phyloP scores from a whole-genome alignment of 1,140 invertebrate species.

The Drosophila fuyamai region DNA sequence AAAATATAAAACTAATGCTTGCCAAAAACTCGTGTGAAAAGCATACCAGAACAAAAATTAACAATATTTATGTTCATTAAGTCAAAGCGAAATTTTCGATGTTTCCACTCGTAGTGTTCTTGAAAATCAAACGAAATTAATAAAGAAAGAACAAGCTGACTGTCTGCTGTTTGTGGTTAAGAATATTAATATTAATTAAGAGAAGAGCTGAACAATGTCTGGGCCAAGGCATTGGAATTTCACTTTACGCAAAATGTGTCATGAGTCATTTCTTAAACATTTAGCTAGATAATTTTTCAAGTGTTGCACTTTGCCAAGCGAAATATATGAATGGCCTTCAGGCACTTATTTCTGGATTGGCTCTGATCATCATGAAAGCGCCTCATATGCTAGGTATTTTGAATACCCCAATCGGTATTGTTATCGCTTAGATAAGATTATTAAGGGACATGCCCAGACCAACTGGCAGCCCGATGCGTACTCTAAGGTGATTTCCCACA shows the following conservation, averaged over 20 bases:
- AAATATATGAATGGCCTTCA: conserved; percentile 15
- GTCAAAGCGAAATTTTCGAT: conserved; percentile 37
- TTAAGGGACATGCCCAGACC: conserved; percentile 11
- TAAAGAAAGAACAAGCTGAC: background rate
- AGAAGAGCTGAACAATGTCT: conserved; percentile 33
- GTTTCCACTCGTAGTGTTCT: conserved; percentile 44
- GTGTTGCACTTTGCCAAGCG: conserved; percentile 2
- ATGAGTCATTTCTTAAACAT: conserved; percentile 34
- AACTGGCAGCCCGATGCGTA: conserved; percentile 26
- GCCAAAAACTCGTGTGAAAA: conserved; percentile 37
- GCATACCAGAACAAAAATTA: conserved; percentile 21
- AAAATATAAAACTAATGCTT: background rate
- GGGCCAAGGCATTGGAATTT: conserved; percentile 55
- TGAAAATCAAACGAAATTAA: conserved; percentile 43
- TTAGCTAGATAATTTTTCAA: background rate
- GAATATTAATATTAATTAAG: conserved; percentile 53
- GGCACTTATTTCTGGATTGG: background rate
- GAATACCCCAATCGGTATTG: conserved; percentile 3
- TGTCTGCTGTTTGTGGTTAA: conserved; percentile 32
- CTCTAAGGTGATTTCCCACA: conserved; percentile 21
- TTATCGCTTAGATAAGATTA: conserved; percentile 11
- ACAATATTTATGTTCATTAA: conserved; percentile 54
- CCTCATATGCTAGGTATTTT: conserved; percentile 5
- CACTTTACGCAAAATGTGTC: conserved; percentile 16
- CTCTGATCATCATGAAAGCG: background rate